phyloP scores from a whole-genome alignment of 2,888 invertebrate species.

The Phaedon cochleariae region DNA sequence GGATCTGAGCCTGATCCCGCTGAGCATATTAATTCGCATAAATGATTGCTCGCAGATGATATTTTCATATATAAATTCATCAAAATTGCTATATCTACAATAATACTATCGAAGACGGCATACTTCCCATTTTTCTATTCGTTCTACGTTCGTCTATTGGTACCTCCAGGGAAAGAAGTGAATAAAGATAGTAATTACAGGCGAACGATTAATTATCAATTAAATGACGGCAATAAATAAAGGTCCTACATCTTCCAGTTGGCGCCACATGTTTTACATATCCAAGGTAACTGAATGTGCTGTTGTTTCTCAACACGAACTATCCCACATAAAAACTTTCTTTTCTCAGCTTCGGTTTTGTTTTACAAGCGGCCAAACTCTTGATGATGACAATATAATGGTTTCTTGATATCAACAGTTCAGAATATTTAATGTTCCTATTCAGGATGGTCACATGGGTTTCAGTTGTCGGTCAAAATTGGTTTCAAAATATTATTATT shows the following conservation, averaged over 20 bases:
- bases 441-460: background rate
- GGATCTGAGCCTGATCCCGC: too few relatives aligned
- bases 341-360: conserved; percentile 1
- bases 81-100: too few relatives aligned
- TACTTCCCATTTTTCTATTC: too few relatives aligned
- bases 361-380: background rate
- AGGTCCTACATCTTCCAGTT: conserved; percentile 39
- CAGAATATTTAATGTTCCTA: background rate
- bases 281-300: conserved; percentile 41
- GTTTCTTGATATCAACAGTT: background rate
- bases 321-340: conserved; percentile 22
- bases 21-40: too few relatives aligned
- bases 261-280: conserved; percentile 46
- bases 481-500: too few relatives aligned
- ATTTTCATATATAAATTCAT: too few relatives aligned
- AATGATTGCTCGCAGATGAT: too few relatives aligned
- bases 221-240: conserved; percentile 57
- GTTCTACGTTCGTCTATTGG: background rate
- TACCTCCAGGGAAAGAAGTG: conserved; percentile 44
- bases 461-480: too few relatives aligned
- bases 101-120: too few relatives aligned
- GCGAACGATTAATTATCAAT: conserved; percentile 58
- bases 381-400: background rate
- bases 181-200: conserved; percentile 55
- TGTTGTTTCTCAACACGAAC: conserved; percentile 35